These are phyloP conservation scores for Seriola aureovittata DNA, from an alignment of 2,113 vertebrate genomes.

Conservation along the genomic window DNA sequence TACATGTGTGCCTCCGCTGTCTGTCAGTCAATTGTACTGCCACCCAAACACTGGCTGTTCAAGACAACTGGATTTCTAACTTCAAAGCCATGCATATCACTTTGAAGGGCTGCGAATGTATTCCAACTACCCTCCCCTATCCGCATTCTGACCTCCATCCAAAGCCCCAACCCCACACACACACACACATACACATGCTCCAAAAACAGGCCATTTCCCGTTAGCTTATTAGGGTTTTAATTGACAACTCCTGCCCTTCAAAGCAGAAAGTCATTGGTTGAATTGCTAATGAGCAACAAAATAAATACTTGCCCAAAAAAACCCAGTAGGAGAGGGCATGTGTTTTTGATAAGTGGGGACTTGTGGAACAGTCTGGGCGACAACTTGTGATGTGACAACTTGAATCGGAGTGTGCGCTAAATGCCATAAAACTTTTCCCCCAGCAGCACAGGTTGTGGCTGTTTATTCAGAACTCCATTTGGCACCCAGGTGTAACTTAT, in stretches of 20 bases:
- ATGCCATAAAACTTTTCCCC: conserved; percentile 5
- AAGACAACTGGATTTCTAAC: conserved; percentile 83
- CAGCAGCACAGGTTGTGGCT: conserved; percentile 29
- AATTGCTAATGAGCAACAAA: conserved; percentile 72
- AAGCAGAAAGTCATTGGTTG: conserved; percentile 68
- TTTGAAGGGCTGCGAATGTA: conserved; percentile 80
- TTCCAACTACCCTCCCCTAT: conserved; percentile 65
- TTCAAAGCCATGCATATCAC: conserved; percentile 84
- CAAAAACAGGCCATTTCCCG: conserved; percentile 70
- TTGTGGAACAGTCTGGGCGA: conserved; percentile 34
- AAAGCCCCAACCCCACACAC: conserved; percentile 26
- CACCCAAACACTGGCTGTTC: conserved; percentile 70
- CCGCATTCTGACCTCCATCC: conserved; percentile 69
- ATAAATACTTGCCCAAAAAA: conserved; percentile 39
- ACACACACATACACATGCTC: conserved; percentile 4
- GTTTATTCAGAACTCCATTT: conserved; percentile 41
- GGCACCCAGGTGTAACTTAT: conserved; percentile 49
- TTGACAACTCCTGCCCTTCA: conserved; percentile 78
- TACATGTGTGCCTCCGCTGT: conserved; percentile 35
- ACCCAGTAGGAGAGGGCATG: conserved; percentile 35
- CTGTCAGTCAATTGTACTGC: conserved; percentile 58
- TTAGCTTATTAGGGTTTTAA: conserved; percentile 75
- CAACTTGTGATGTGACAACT: conserved; percentile 40
- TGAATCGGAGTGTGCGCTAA: conserved; percentile 5
- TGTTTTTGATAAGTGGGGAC: conserved; percentile 74